Conservation (phyloP, 64 coral and sea anemone genomes). For the Montipora efflorescens region DNA sequence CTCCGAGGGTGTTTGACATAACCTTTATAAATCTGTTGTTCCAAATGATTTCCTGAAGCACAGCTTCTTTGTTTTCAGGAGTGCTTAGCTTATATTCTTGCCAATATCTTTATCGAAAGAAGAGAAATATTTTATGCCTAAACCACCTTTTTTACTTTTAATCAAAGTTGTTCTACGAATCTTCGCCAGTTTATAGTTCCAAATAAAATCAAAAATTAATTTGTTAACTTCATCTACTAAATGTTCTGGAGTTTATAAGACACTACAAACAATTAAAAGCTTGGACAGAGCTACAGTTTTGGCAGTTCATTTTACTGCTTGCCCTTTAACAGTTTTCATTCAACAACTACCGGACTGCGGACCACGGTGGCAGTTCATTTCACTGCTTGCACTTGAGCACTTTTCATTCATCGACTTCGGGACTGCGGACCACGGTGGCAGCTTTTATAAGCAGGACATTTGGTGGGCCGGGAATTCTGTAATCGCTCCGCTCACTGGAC, state of each 20-base stretch:
- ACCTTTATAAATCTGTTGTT: neutral
- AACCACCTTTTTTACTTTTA: neutral
- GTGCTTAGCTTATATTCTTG: too few relatives aligned
- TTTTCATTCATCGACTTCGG: too few relatives aligned
- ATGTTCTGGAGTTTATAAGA: neutral
- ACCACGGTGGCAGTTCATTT: too few relatives aligned
- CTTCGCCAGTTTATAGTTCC: neutral
- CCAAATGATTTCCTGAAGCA: neutral
- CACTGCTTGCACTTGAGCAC: too few relatives aligned
- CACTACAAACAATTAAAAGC: neutral
- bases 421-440: too few relatives aligned
- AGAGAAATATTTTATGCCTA: slow-evolving; percentile 17
- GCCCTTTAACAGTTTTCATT: too few relatives aligned
- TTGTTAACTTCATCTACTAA: too few relatives aligned
- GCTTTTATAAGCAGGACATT: too few relatives aligned
- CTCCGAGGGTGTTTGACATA: slow-evolving; percentile 11
- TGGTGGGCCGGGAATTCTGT: too few relatives aligned
- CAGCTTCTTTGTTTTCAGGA: too few relatives aligned
- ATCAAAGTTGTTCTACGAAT: slow-evolving; percentile 6
- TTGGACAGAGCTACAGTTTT: slow-evolving; percentile 19
- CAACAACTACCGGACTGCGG: too few relatives aligned
- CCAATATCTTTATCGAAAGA: neutral
- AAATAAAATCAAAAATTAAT: slow-evolving; percentile 12
- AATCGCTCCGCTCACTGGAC: too few relatives aligned
- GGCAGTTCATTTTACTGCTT: neutral